Conservation (phyloP, 2,113 vertebrate species). For the Paradoxurus hermaphroditus region DNA sequence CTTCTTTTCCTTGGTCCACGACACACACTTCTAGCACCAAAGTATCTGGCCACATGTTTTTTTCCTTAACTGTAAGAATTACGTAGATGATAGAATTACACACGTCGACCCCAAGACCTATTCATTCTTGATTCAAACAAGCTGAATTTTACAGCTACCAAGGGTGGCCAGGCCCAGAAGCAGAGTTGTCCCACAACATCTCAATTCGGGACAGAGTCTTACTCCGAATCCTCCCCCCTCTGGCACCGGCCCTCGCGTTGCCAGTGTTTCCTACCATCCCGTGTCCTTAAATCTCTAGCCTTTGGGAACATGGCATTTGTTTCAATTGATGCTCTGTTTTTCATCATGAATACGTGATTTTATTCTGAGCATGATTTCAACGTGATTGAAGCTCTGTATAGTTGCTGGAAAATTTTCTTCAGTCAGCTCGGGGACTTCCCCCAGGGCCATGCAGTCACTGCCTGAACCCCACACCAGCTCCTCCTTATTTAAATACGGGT, state of each 20-base stretch:
- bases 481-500: neutral
- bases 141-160: neutral
- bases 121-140: neutral
- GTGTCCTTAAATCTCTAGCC: constrained; percentile 21
- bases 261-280: constrained; percentile 18
- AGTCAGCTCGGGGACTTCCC: neutral
- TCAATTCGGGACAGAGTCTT: neutral
- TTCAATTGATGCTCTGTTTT: constrained; percentile 62
- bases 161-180: neutral
- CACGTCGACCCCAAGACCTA: neutral
- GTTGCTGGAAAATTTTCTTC: constrained; percentile 39
- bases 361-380: constrained; percentile 58
- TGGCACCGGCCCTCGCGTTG: neutral
- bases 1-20: neutral
- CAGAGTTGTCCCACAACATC: neutral
- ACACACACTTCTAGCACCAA: neutral
- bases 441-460: neutral
- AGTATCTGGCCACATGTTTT: neutral
- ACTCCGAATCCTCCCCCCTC: neutral
- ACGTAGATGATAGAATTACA: neutral
- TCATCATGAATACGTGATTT: constrained; percentile 61
- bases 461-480: neutral
- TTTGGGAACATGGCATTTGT: constrained; percentile 55
- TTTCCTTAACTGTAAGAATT: neutral
- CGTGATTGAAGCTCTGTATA: constrained; percentile 30